Conservation (phyloP, 2,113 vertebrate genomes). For the Pelusios castaneus region DNA sequence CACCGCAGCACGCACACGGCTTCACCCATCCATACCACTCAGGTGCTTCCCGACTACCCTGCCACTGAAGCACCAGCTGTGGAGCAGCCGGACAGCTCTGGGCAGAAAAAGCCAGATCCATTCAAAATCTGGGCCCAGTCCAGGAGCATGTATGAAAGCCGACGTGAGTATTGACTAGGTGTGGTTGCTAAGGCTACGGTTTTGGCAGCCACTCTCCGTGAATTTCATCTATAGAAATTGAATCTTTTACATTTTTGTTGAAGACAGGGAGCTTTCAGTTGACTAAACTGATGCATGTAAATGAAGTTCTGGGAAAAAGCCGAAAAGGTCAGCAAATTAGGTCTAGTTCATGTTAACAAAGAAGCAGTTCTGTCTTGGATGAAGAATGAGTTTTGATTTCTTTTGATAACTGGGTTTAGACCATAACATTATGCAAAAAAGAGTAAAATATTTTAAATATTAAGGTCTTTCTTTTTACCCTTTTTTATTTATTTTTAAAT, state of each 20-base stretch:
- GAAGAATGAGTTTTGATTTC: not conserved
- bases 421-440: not conserved
- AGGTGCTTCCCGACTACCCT: constrained; percentile 80
- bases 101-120: constrained; percentile 97
- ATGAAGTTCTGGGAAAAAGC: not conserved
- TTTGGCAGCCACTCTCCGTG: constrained; percentile 26
- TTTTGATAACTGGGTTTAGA: not conserved
- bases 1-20: constrained; percentile 91
- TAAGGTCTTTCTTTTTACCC: rapidly evolving
- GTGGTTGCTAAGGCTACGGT: constrained; percentile 58
- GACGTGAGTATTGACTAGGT: constrained; percentile 91
- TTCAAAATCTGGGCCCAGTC: constrained; percentile 99
- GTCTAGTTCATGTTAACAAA: not conserved
- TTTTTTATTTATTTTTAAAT: not conserved
- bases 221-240: not conserved
- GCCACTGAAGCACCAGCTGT: constrained; percentile 74
- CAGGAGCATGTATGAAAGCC: constrained; percentile 99
- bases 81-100: constrained; percentile 86
- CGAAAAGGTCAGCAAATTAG: not conserved
- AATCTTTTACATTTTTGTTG: not conserved
- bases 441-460: constrained; percentile 11
- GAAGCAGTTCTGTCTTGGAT: not conserved
- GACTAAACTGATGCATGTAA: not conserved
- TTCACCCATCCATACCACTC: constrained; percentile 87
- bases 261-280: not conserved